Base-by-base conservation (phyloP, 2,888 invertebrate species). In the Argynnis bischoffii region DNA sequence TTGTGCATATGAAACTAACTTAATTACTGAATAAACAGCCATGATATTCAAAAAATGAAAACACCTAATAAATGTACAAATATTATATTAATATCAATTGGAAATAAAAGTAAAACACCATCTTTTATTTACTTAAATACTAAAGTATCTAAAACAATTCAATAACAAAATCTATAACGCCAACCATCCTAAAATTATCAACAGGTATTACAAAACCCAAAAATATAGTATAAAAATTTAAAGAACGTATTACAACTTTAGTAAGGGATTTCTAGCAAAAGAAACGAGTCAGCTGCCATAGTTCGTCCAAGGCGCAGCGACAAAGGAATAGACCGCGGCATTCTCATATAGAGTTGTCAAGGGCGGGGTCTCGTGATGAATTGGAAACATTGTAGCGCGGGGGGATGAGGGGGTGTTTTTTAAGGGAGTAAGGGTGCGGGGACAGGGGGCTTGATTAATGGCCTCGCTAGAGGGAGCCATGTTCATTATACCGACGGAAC, bases 291-390 rank as follows among this genome's bases (percentile, higher is more conserved):
- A 74, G 70, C 71, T 70, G 64, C 69, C 69, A 69, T 66, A 71
- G 66, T 64, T 63, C 18, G 26, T 69, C 75, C 73, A 75, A 73
- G 76, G 73, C 66, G 71, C 70, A 71, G 75, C 80, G 82, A 77
- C 77, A 79, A 82, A 81, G 81, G 87, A 79, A 85, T 81, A 75
- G 81, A 76, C 82, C 86, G 81, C 82, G 79, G 81, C 80, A 77
- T 84, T 84, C 86, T 86, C 92, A 86, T 93, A 94, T 94, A 93
- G 93, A 94, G 94, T 93, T 93, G 93, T 94, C 93, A 93, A 91
- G 92, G 94, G 94, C 93, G 93, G 93, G 85, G 93, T 92, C 83
- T 89, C 83, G 91, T 92, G 92, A 93, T 93, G 93, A 90, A 93
- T 93, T 91, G 90, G 88, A 83, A 89, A 89, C 90, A 88, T 89